Conservation (phyloP, 2,113 vertebrate species). For the Serinus canaria region DNA sequence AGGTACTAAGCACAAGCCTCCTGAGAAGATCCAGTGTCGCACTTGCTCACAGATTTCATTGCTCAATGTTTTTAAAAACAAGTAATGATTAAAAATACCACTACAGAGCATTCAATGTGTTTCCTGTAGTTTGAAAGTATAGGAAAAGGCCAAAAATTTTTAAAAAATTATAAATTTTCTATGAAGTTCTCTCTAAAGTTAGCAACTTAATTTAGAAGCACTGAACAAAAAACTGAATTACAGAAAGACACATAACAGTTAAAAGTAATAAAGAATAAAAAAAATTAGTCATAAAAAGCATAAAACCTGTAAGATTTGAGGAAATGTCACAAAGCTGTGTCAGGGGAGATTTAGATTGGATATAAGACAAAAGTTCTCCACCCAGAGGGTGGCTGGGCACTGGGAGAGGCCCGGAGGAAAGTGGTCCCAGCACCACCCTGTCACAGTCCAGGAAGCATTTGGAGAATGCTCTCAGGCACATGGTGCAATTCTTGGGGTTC, state of each 20-base stretch:
- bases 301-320: neutral
- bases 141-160: neutral
- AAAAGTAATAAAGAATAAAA: neutral
- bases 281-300: neutral
- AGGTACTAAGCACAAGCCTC: neutral
- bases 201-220: neutral
- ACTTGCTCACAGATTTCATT: neutral
- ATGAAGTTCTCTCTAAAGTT: neutral
- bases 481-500: rapidly evolving
- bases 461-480: neutral
- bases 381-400: neutral
- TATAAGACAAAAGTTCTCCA: neutral
- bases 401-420: neutral
- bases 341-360: neutral
- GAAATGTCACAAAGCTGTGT: neutral
- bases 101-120: neutral
- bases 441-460: neutral
- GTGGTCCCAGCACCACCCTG: neutral
- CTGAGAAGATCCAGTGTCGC: neutral
- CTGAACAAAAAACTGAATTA: neutral
- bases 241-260: neutral
- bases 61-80: neutral
- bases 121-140: neutral
- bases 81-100: neutral
- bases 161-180: neutral